phyloP scores from a whole-genome alignment of 1,140 invertebrate genomes.

The Rhyzopertha dominica region DNA sequence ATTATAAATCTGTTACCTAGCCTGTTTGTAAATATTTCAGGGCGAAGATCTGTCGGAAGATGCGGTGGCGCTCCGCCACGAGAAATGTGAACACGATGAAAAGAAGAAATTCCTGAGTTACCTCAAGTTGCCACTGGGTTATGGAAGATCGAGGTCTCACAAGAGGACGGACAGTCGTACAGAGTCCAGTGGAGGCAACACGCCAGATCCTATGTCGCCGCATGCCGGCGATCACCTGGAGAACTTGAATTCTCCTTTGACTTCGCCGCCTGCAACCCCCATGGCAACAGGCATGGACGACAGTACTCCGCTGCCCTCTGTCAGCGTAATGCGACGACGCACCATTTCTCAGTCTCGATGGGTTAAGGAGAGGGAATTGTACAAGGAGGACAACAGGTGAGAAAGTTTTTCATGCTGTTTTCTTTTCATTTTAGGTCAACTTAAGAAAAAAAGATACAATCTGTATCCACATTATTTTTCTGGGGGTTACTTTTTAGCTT shows the following conservation, averaged over 20 bases:
- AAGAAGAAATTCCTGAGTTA: slow-evolving; percentile 70
- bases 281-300: slow-evolving; percentile 32
- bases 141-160: slow-evolving; percentile 54
- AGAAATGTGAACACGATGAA: slow-evolving; percentile 71
- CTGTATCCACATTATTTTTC: too few species aligned
- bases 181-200: slow-evolving; percentile 67
- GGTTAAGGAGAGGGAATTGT: slow-evolving; percentile 42
- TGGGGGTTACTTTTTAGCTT: too few species aligned
- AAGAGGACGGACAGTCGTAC: slow-evolving; percentile 62
- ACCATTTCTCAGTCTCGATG: slow-evolving; percentile 49
- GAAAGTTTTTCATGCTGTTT: too few species aligned
- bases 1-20: slow-evolving; percentile 1
- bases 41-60: slow-evolving; percentile 76
- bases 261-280: slow-evolving; percentile 57
- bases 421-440: too few species aligned
- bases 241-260: slow-evolving; percentile 51
- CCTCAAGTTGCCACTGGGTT: slow-evolving; percentile 58
- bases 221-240: slow-evolving; percentile 43
- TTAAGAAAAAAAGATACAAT: too few species aligned
- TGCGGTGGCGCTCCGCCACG: slow-evolving; percentile 61
- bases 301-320: slow-evolving; percentile 37
- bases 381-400: slow-evolving; percentile 35
- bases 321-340: slow-evolving; percentile 47
- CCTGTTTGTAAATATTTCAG: slow-evolving; percentile 43
- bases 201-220: slow-evolving; percentile 57